These are phyloP conservation scores for Leucopsar rothschildi DNA, from an alignment of 2,113 vertebrate species.

Conservation along the genomic window DNA sequence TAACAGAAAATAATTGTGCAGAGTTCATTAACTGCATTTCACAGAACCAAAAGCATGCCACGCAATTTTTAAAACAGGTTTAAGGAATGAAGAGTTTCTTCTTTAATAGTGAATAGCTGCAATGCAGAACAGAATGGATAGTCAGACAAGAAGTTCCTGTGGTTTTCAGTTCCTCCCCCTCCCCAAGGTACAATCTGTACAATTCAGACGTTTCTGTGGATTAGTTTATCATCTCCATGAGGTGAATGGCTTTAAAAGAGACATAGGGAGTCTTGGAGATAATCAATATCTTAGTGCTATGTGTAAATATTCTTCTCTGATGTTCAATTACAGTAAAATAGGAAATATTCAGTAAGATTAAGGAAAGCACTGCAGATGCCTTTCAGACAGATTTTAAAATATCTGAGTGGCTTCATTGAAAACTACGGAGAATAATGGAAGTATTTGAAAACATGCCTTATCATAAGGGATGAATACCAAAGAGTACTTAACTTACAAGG, in stretches of 20 bases:
- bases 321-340: neutral
- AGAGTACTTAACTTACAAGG: neutral
- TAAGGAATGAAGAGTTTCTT: constrained; percentile 3
- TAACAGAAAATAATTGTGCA: constrained; percentile 42
- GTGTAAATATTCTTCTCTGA: neutral
- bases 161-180: neutral
- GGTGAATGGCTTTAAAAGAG: neutral
- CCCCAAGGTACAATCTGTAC: neutral
- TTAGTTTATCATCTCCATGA: neutral
- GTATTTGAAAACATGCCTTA: neutral
- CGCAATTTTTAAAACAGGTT: neutral
- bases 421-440: neutral
- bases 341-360: neutral
- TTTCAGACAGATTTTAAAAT: neutral
- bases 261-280: neutral
- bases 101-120: neutral
- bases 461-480: neutral
- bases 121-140: neutral
- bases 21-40: constrained; percentile 51
- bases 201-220: neutral
- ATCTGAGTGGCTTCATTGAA: neutral
- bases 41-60: neutral
- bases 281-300: neutral
- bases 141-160: neutral
- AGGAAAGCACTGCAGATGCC: neutral